Evolutionary conservation across 2,888 invertebrate genomes (phyloP), one percentile per base, ranked within the genome.

Genomic region (Hirtodrosophila histrioides): DNA sequence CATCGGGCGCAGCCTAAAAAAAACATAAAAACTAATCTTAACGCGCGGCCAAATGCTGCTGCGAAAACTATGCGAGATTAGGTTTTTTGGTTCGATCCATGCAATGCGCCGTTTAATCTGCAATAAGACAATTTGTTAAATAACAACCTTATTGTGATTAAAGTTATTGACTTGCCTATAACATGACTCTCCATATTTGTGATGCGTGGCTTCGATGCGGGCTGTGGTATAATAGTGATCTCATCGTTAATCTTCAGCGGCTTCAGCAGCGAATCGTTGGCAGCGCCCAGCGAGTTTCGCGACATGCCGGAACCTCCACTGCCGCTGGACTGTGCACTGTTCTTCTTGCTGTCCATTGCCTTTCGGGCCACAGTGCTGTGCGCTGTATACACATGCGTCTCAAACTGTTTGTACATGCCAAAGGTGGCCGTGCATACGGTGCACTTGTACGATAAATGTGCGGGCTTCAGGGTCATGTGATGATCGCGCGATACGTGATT

Each of bases 401-500:
- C 97, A 87, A 98, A 98, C 89, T 97, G 96, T 92, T 97, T 97
- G 93, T 98, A 98, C 96, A 97, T 97, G 85, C 97, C 97, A 89
- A 98, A 98, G 3, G 97, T 97, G 24, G 97, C 97, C 37, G 97
- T 97, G 91, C 98, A 98, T 29, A 98, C 97, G 9, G 97, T 98
- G 92, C 98, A 98, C 92, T 98, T 98, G 93, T 98, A 98, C 31
- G 97, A 97, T 58, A 98, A 93, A 91, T 98, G 97, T 36, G 97
- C 98, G 23, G 98, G 97, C 90, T 98, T 97, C 75, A 98, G 92
- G 35, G 96, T 96, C 94, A 97, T 95, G 89, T 95, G 96, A 92
- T 98, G 98, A 92, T 97, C 97, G 79, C 96, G 94, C 44, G 97
- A 96, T 64, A 98, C 97, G 90, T 98, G 98, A 91, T 96, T 97